These are phyloP conservation scores for Festucalex cinctus DNA, from an alignment of 2,113 vertebrate species.

Conservation along the genomic window DNA sequence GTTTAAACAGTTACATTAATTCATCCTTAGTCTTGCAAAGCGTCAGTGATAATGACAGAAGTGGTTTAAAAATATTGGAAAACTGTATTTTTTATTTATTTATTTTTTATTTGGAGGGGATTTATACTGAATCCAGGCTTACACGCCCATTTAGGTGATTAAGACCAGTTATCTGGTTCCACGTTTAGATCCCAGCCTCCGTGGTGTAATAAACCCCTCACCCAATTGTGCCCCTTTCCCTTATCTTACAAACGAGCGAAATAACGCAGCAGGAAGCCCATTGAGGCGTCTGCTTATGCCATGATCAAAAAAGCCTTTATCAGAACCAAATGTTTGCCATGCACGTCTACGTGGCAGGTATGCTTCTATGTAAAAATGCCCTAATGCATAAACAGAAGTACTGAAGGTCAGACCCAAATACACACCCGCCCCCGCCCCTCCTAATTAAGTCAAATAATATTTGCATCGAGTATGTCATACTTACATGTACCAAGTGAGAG, in stretches of 20 bases:
- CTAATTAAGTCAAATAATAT: not conserved
- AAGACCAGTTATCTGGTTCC: slow-evolving; percentile 18
- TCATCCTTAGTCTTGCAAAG: not conserved
- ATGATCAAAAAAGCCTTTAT: slow-evolving; percentile 38
- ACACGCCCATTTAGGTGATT: not conserved
- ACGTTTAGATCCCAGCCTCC: slow-evolving; percentile 36
- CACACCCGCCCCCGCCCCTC: too few relatives aligned
- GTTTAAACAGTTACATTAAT: not conserved
- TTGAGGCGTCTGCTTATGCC: slow-evolving; percentile 39
- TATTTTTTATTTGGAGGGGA: too few relatives aligned
- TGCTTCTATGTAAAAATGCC: slow-evolving; percentile 44
- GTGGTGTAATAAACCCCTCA: slow-evolving; percentile 51
- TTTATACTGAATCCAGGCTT: slow-evolving; percentile 16
- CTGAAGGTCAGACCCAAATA: not conserved
- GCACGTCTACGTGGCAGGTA: slow-evolving; percentile 70
- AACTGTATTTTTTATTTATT: not conserved
- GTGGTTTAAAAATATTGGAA: not conserved
- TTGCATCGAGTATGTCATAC: slow-evolving; percentile 19
- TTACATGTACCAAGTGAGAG: slow-evolving; percentile 43
- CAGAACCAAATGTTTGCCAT: slow-evolving; percentile 21
- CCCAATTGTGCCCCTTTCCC: slow-evolving; percentile 23
- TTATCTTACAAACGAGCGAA: slow-evolving; percentile 25
- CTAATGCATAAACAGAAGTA: not conserved
- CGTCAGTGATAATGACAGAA: not conserved
- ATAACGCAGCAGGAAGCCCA: slow-evolving; percentile 39